Conservation (phyloP, 2,797 vertebrate species). For the Vireo griseus region DNA sequence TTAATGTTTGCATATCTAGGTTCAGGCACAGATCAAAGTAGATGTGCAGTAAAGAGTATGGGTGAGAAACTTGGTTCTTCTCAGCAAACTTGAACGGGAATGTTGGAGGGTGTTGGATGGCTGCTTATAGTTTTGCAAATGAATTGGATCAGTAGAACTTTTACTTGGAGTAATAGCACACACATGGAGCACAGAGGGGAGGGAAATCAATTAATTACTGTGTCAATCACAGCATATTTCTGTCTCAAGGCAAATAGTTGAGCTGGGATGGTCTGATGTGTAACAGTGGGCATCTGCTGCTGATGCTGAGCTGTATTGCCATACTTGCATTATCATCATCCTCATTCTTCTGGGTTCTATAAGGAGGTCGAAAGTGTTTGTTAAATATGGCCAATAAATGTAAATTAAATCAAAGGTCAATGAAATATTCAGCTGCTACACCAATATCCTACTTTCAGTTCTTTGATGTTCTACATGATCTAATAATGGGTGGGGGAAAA, state of each 20-base stretch:
- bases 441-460: not conserved
- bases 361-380: not conserved
- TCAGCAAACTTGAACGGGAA: accelerated
- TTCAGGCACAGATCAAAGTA: not conserved
- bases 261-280: not conserved
- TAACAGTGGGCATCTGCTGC: not conserved
- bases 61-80: not conserved
- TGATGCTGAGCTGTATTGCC: not conserved
- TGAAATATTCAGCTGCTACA: not conserved
- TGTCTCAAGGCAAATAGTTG: not conserved
- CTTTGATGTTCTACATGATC: not conserved
- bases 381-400: not conserved
- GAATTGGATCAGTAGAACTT: not conserved
- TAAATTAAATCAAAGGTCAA: not conserved
- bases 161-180: not conserved
- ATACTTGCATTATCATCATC: not conserved
- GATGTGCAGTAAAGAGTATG: not conserved
- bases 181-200: not conserved
- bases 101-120: not conserved
- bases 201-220: not conserved
- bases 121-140: not conserved
- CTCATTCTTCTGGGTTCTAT: not conserved
- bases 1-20: not conserved
- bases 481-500: not conserved
- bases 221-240: not conserved